A percentile compares a stretch with the other conserved stretches of the same genome.
Conservation (phyloP, 2,888 invertebrate genomes). For the Idaea dimidiata region DNA sequence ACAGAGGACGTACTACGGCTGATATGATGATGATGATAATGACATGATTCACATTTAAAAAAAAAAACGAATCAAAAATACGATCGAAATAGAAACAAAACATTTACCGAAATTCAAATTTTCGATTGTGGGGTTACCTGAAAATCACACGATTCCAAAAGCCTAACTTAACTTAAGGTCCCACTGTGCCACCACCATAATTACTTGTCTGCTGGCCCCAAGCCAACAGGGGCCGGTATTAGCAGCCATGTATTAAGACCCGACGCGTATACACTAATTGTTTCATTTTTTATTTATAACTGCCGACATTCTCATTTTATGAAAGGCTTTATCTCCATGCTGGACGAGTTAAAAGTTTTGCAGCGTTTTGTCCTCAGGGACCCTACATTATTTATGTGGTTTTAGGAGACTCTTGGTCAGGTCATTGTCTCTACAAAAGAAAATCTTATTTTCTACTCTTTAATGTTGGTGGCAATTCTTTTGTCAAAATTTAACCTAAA, state of each 20-base stretch:
- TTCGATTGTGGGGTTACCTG: too few relatives aligned
- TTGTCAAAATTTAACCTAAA: too few relatives aligned
- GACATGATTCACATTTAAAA: too few relatives aligned
- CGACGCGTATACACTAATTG: slow-evolving; percentile 23
- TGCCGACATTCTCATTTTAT: slow-evolving; percentile 1
- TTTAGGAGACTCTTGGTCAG: too few relatives aligned
- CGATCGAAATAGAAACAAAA: too few relatives aligned
- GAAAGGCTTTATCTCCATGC: neutral
- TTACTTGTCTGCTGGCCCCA: slow-evolving; percentile 16
- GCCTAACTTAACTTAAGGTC: slow-evolving; percentile 20
- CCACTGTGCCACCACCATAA: slow-evolving; percentile 6
- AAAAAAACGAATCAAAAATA: too few relatives aligned
- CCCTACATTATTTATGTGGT: neutral
- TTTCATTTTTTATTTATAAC: slow-evolving; percentile 24
- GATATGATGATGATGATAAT: too few relatives aligned
- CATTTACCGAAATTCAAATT: too few relatives aligned
- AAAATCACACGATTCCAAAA: slow-evolving; percentile 23
- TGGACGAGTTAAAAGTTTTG: neutral
- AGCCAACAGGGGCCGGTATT: slow-evolving; percentile 20
- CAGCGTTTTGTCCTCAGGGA: neutral
- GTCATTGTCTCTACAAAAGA: too few relatives aligned
- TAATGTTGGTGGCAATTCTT: too few relatives aligned
- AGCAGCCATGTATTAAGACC: slow-evolving; percentile 21
- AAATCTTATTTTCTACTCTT: too few relatives aligned
- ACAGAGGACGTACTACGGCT: too few relatives aligned